Evolutionary conservation across 2,113 vertebrate species (phyloP), one percentile per base, ranked within the genome.

Genomic region (Podilymbus podiceps): DNA sequence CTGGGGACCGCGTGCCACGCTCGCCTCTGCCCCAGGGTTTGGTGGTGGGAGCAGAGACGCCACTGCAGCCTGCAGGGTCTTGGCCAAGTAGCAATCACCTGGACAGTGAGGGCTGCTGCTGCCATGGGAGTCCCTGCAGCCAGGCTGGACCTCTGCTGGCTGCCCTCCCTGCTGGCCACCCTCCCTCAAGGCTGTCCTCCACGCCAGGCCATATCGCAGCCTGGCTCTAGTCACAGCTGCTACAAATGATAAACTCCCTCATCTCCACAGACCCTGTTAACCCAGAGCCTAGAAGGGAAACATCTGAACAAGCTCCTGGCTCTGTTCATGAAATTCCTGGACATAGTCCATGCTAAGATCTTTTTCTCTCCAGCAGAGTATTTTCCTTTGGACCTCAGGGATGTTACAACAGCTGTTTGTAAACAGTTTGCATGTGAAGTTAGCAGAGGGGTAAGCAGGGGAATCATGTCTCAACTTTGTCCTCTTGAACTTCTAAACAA

Each of bases 401-500:
- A 95, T 97, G 90, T 96, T 96, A 69, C 83, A 83, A 92, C 97
- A 97, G 95, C 96, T 97, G 95, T 97, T 97, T 97, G 95, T 97
- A 97, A 97, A 97, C 96, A 97, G 66, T 85, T 81, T 56, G 50
- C 59, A 79, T 91, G 79, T 96, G 92, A 95, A 95, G 94, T 95
- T 95, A 95, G 92, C 82, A 90, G 75, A 80, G 52, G 76, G 44
- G 33, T 62, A 66, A 95, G 35, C 14, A n/a, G n/a, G 30, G 73
- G 79, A 91, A 89, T 95, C 87, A 42, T 19, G 4, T 95, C 94
- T 94, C 95, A 89, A 35, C 38, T 93, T n/a, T 91, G 79, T 85
- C 82, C 92, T 87, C 79, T 85, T 64, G 69, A 96, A 87, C 89
- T 94, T 97, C 73, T 85, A 7, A 93, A 88, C 92, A 85, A 88